phyloP scores from a whole-genome alignment of 1,140 invertebrate species.

The Drosophila elegans region DNA sequence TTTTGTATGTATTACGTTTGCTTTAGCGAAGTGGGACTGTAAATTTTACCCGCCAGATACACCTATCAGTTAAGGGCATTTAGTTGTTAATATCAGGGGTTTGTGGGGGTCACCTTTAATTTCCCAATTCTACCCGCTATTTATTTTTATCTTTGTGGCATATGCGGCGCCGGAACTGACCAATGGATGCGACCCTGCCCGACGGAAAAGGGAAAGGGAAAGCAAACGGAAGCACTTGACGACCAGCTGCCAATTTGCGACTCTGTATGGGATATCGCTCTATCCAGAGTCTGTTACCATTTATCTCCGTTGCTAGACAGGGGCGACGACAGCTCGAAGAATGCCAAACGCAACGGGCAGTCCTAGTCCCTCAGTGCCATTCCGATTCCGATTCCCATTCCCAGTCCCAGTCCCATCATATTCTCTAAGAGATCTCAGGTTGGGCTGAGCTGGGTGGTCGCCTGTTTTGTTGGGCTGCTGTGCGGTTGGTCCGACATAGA shows the following conservation, averaged over 20 bases:
- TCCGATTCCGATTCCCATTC: conserved; percentile 15
- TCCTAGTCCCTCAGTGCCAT: conserved; percentile 53
- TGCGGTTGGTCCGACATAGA: conserved; percentile 76
- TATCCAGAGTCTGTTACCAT: conserved; percentile 55
- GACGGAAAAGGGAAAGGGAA: conserved; percentile 22
- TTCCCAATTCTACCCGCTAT: conserved; percentile 24
- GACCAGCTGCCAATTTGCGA: conserved; percentile 80
- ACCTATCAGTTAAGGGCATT: conserved; percentile 66
- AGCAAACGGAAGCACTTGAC: conserved; percentile 79
- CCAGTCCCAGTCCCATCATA: conserved; percentile 5
- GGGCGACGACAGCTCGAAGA: conserved; percentile 80
- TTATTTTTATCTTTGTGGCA: conserved; percentile 57
- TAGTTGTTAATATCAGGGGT: conserved; percentile 47
- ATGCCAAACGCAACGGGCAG: conserved; percentile 76
- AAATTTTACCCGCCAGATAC: background rate
- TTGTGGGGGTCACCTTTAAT: conserved; percentile 24
- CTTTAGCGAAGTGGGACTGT: background rate
- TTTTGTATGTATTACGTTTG: background rate
- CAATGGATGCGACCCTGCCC: conserved; percentile 10
- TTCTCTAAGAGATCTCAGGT: conserved; percentile 31
- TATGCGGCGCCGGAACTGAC: conserved; percentile 75
- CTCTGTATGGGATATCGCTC: conserved; percentile 30
- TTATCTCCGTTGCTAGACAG: conserved; percentile 63
- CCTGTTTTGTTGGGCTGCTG: conserved; percentile 78
- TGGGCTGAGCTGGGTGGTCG: conserved; percentile 58